Evolutionary conservation across 2,888 invertebrate species (phyloP).

Genomic region (Callyntrura sp.): DNA sequence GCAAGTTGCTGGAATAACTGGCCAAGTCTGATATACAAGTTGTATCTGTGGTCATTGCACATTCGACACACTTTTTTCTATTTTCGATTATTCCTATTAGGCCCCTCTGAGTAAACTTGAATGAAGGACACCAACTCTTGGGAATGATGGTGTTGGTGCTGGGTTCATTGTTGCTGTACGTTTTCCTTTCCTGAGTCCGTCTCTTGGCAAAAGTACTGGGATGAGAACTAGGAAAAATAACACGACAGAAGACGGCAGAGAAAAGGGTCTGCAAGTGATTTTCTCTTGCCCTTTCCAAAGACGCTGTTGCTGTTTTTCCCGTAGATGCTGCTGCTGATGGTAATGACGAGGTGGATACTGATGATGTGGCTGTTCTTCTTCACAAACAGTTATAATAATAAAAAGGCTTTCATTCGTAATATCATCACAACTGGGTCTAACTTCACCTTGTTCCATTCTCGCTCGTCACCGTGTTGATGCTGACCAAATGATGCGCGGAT

Average conservation of each 20-base stretch:
- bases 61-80: slow-evolving; percentile 67
- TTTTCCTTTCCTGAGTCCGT: slow-evolving; percentile 23
- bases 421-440: slow-evolving; percentile 63
- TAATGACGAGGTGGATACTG: slow-evolving; percentile 21
- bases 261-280: slow-evolving; percentile 26
- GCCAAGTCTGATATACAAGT: not conserved
- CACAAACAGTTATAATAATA: slow-evolving; percentile 48
- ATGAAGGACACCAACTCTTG: slow-evolving; percentile 39
- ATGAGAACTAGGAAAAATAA: not conserved
- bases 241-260: not conserved
- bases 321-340: not conserved
- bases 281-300: slow-evolving; percentile 4
- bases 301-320: not conserved
- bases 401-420: slow-evolving; percentile 44
- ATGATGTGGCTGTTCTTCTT: slow-evolving; percentile 50
- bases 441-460: slow-evolving; percentile 76
- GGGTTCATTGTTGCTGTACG: not conserved
- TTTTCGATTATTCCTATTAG: slow-evolving; percentile 49
- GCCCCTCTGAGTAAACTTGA: slow-evolving; percentile 68
- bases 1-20: not conserved
- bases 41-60: slow-evolving; percentile 23
- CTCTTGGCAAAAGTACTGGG: slow-evolving; percentile 39
- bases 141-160: not conserved
- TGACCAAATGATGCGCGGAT: slow-evolving; percentile 44
- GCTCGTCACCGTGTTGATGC: not conserved